Evolutionary conservation across 2,888 invertebrate species (phyloP), one percentile per base, ranked within the genome.

Genomic region (Caenorhabditis zanzibari): DNA sequence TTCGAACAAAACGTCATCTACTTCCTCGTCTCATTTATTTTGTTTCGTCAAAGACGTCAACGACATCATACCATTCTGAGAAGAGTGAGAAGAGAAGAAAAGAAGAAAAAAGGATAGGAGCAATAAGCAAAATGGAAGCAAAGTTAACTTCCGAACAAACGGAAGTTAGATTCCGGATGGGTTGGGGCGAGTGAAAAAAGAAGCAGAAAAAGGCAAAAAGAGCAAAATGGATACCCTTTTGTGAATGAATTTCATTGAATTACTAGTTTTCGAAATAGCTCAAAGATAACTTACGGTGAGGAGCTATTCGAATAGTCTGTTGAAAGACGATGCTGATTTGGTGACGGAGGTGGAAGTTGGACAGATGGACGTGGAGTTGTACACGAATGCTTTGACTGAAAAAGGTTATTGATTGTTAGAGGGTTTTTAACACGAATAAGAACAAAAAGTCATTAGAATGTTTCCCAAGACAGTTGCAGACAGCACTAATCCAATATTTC

Each of bases 331-430:
- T 66, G 79, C 3, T 71, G 64, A 41, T 59, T 56, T 3, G 74
- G 74, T 6, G 79, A 73, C 10, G 82, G 77, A 19, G 77, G 71
- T 28, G 82, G 82, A 14, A 79, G 64, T 26, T 79, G 72, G 44
- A 83, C 83, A 3, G 83, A 83, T 28, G 83, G 72, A 49, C 83
- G 73, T n/a, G 83, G 83, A 26, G 83, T 83, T 1, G 63, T 22
- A 52, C 83, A 83, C 69, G 79, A 56, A 52, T 79, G 71, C 44
- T 83, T 83, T 12, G 83, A 38, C 83, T 83, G 83, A 26, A 54
- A 54, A 54, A 54, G 4, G 12, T 69, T 63, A 64, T 32, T 26
- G 19, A 19, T 19, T 19, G n/a, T 19, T 47, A 19, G 32, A 22
- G 22, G 32, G 5, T 38, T 12, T 38, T 12, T n/a, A n/a, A n/a